Base-by-base conservation (phyloP, 2,797 vertebrate genomes). In the Brotula barbata region DNA sequence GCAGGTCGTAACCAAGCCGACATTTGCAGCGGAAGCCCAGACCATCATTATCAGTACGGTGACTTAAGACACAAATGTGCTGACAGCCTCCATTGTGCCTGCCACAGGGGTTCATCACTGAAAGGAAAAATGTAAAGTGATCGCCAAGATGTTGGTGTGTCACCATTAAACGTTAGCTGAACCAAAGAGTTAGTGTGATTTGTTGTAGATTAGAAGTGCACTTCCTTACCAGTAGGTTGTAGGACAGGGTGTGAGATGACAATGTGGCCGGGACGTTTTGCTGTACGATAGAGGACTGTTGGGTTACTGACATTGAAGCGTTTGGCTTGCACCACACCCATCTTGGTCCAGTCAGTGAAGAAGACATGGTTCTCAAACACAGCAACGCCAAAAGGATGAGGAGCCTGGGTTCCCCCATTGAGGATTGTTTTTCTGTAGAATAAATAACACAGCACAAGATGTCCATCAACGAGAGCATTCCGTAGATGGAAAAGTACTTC, bases 311-410 rank as follows among this genome's bases (percentile, higher is more conserved):
- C 90, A 1, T 85, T 90, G 73, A 92, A 92, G n/a, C 89, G 81
- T 50, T 90, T 90, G 28, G 90, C 59, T 68, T 85, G 85, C 25
- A 92, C 46, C 33, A 92, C 65, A 12, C 79, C 91, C 91, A 92
- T 92, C 73, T 91, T 91, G 39, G 83, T 76, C 90, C 89, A 92
- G 68, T 92, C 91, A 7, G 90, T 91, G 73, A 92, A 92, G 79
- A 89, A 92, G 0, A 90, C 71, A 0, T 91, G 87, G 74, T 91
- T 89, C 82, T 92, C 91, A 53, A 92, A 92, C 15, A 90, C 81
- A 15, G 88, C 75, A 3, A 91, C 72, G 25, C 91, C 90, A 59
- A 89, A 92, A 3, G 90, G 90, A 66, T 90, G 83, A 1, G 91
- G 90, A 2, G 86, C 69, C 76, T 88, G 86, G 23, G 80, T 84